phyloP scores from a whole-genome alignment of 1,140 invertebrate genomes.

The Drosophila insularis region DNA sequence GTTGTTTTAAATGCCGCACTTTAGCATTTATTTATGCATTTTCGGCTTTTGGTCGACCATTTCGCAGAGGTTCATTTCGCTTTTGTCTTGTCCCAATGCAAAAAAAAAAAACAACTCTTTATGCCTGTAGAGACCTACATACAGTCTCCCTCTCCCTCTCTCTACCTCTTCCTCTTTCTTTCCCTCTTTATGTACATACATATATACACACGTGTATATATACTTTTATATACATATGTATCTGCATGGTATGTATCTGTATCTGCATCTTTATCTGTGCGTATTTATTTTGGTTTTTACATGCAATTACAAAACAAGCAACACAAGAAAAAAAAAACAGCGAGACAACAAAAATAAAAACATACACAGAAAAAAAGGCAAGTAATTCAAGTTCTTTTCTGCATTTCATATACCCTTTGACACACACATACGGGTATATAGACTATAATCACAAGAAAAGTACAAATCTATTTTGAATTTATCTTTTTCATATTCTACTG shows the following conservation, averaged over 20 bases:
- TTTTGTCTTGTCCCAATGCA: slow-evolving; percentile 51
- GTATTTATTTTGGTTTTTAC: slow-evolving; percentile 73
- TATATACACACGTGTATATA: slow-evolving; percentile 38
- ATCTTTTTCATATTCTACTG: too few relatives aligned
- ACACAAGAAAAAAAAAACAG: slow-evolving; percentile 10
- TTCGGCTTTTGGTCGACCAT: slow-evolving; percentile 5
- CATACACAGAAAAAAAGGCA: slow-evolving; percentile 42
- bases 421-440: neutral
- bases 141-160: neutral
- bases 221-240: slow-evolving; percentile 38
- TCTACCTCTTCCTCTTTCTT: neutral
- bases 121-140: neutral
- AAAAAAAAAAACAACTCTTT: slow-evolving; percentile 28
- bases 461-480: too few relatives aligned
- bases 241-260: slow-evolving; percentile 29
- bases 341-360: neutral
- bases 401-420: neutral
- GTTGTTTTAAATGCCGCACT: slow-evolving; percentile 48
- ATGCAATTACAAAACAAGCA: slow-evolving; percentile 62
- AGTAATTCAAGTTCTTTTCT: slow-evolving; percentile 53
- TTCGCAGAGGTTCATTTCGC: slow-evolving; percentile 37
- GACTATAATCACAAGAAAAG: neutral
- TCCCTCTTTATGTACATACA: slow-evolving; percentile 36
- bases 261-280: slow-evolving; percentile 66
- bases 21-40: slow-evolving; percentile 57